These are phyloP conservation scores for Callosobruchus maculatus DNA, from an alignment of 2,888 invertebrate species.

Conservation along the genomic window DNA sequence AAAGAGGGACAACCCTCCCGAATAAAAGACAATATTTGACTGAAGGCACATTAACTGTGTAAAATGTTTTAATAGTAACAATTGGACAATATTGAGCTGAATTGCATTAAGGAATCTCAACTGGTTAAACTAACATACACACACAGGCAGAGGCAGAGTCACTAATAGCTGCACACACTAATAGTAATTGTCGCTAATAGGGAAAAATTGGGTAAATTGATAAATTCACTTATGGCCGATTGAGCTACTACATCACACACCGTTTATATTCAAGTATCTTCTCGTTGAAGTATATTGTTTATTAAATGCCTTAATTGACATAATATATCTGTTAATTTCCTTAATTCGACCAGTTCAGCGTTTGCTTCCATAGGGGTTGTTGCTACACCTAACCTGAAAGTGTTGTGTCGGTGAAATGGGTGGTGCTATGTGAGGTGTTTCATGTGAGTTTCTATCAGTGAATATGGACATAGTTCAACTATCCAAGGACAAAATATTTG, in stretches of 20 bases:
- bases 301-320: slow-evolving; percentile 38
- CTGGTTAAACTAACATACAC: slow-evolving; percentile 49
- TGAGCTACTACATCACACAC: slow-evolving; percentile 26
- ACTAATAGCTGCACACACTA: no score
- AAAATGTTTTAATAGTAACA: slow-evolving; percentile 51
- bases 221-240: slow-evolving; percentile 49
- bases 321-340: slow-evolving; percentile 35
- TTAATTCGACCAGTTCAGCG: slow-evolving; percentile 32
- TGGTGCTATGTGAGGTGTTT: slow-evolving; percentile 19
- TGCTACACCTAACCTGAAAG: slow-evolving; percentile 9
- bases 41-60: slow-evolving; percentile 45
- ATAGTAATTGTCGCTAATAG: slow-evolving; percentile 52
- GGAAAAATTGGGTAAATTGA: slow-evolving; percentile 55
- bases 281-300: slow-evolving; percentile 27
- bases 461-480: neutral
- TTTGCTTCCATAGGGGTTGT: slow-evolving; percentile 27
- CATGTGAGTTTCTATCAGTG: slow-evolving; percentile 15
- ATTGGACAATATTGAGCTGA: slow-evolving; percentile 52
- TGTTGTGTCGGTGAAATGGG: neutral
- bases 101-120: slow-evolving; percentile 53
- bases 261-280: slow-evolving; percentile 6
- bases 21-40: slow-evolving; percentile 45
- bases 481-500: neutral
- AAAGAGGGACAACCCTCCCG: slow-evolving; percentile 44
- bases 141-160: neutral